These are phyloP conservation scores for Nannoperca obscura DNA, from an alignment of 2,797 vertebrate genomes.

Conservation along the genomic window DNA sequence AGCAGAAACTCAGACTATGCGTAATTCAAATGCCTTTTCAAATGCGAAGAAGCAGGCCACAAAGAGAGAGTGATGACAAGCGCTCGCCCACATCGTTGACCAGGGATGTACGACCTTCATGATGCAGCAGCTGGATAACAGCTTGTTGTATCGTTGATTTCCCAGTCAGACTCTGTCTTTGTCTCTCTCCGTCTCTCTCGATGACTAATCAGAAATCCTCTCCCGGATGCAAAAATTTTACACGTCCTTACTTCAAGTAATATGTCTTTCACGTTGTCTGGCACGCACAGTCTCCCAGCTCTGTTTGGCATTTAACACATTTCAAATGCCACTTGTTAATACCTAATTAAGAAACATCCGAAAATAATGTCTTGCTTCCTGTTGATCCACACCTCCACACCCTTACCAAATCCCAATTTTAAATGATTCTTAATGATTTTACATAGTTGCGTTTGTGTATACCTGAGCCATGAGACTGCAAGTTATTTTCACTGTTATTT, in stretches of 20 bases:
- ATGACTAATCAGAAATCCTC: constrained; percentile 66
- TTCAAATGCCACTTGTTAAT: constrained; percentile 6
- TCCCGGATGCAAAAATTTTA: constrained; percentile 9
- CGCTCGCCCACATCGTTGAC: constrained; percentile 36
- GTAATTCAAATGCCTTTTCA: constrained; percentile 39
- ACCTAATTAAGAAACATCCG: background rate
- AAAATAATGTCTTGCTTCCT: background rate
- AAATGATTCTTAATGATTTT: too few relatives aligned
- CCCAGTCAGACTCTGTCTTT: background rate
- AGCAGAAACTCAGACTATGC: background rate
- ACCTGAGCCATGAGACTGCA: background rate
- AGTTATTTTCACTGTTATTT: background rate
- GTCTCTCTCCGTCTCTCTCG: constrained; percentile 16
- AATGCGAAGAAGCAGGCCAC: constrained; percentile 4
- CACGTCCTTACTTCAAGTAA: background rate
- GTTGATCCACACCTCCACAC: background rate
- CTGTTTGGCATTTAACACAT: constrained; percentile 19
- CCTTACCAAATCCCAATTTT: background rate
- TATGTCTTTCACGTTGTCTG: constrained; percentile 20
- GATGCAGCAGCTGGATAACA: constrained; percentile 24
- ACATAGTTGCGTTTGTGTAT: background rate
- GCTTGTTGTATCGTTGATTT: constrained; percentile 16
- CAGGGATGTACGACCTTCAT: constrained; percentile 51
- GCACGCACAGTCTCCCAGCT: background rate
- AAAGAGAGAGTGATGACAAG: constrained; percentile 49